Evolutionary conservation across 1,140 invertebrate genomes (phyloP).

Genomic region (Periplaneta americana): DNA sequence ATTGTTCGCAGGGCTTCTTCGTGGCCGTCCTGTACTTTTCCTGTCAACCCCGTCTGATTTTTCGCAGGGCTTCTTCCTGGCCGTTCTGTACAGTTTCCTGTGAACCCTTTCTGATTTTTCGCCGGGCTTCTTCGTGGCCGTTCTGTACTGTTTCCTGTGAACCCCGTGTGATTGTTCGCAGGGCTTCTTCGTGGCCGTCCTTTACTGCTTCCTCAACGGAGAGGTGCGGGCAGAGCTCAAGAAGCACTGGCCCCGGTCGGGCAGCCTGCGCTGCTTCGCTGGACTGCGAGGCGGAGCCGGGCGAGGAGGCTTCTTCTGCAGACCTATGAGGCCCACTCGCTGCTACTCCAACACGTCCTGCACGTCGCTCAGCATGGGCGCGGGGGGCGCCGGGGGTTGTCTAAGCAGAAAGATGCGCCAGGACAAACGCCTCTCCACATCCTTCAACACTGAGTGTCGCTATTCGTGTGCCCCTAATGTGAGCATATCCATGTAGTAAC

Average conservation of each 20-base stretch:
- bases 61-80: too few species aligned
- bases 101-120: too few species aligned
- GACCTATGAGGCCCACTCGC: not conserved
- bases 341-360: not conserved
- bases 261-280: too few species aligned
- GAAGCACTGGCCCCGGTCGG: slow-evolving; percentile 25
- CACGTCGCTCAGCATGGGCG: not conserved
- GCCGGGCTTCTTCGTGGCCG: slow-evolving; percentile 49
- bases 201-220: slow-evolving; percentile 55
- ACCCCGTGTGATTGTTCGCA: slow-evolving; percentile 24
- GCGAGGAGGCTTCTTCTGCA: not conserved
- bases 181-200: slow-evolving; percentile 53
- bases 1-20: too few species aligned
- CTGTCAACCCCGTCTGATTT: too few species aligned
- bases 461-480: not conserved
- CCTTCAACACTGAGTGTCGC: not conserved
- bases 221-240: slow-evolving; percentile 46
- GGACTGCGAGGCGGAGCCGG: too few species aligned
- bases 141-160: not conserved
- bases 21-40: too few species aligned
- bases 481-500: too few species aligned
- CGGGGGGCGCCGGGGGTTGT: not conserved
- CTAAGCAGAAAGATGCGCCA: not conserved
- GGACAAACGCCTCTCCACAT: not conserved
- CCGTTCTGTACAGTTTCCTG: not conserved